Evolutionary conservation across 2,797 vertebrate species (phyloP), one percentile per base, ranked within the genome.

Genomic region (Calcarius lapponicus): DNA sequence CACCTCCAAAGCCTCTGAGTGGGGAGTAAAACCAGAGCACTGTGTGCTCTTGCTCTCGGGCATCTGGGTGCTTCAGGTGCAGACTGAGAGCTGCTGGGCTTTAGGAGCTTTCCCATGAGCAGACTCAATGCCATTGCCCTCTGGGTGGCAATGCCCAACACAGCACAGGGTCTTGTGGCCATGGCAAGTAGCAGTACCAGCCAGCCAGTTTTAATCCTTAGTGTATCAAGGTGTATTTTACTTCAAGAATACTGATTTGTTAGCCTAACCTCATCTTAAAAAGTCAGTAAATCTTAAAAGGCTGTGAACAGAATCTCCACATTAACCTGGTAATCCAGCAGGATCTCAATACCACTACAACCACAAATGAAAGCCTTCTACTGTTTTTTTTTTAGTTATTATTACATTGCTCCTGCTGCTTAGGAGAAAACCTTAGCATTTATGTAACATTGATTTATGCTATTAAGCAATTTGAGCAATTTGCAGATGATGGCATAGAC

Each of bases 401-500:
- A 65, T 40, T 42, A 36, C 28, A 17, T 66, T 61, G 28, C 45
- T 65, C 57, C 38, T 91, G 24, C 50, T 79, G 42, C 69, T 90
- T 74, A 28, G 19, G 66, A 79, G 22, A 92, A 95, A 93, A 62
- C 17, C 13, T 61, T 56, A 74, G 71, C 1, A 5, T 69, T 90
- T 62, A 67, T 22, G 17, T 80, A 93, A 80, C n/a, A 36, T 17
- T 81, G 62, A 79, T 81, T 80, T 90, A 38, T 90, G 38, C 50
- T 83, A 36, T 74, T 90, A 83, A 93, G 69, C 61, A 73, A 80
- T 92, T 70, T 71, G 21, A 94, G 69, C 61, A 70, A 78, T 94
- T 66, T 78, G 17, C 69, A 93, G 69, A 80, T 80, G 47, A 91
- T 72, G 48, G 57, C 72, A 78, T 6, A 64, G 19, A 82, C 29